A percentile compares a stretch with the other conserved stretches of the same genome.
phyloP scores from a whole-genome alignment of 2,888 invertebrate species.

The Brachyopa scutellaris region DNA sequence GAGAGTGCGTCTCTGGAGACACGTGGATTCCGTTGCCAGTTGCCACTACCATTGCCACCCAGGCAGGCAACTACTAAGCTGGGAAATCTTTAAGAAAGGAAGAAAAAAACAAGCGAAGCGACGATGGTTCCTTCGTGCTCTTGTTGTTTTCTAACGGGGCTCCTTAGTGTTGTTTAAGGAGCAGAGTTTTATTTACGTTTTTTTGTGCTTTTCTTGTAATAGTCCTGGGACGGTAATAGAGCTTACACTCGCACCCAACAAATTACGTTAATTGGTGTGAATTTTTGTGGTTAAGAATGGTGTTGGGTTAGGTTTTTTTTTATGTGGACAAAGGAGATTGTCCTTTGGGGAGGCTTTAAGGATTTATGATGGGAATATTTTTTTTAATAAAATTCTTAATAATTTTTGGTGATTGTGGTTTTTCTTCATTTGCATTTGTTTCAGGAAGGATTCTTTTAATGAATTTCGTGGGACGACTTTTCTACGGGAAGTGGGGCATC shows the following conservation, averaged over 20 bases:
- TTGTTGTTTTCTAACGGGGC: constrained; percentile 21
- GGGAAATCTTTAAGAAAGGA: background rate
- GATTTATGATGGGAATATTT: constrained; percentile 6
- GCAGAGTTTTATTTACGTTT: background rate
- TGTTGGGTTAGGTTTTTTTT: constrained; percentile 2
- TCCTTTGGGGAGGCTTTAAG: constrained; percentile 41
- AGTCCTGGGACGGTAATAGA: constrained; percentile 12
- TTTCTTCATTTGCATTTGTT: constrained; percentile 26
- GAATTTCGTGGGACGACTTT: too few species aligned
- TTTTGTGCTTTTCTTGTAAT: background rate
- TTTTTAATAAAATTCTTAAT: background rate
- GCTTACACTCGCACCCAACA: constrained; percentile 39
- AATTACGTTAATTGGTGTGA: constrained; percentile 65
- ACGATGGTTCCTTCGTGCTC: background rate
- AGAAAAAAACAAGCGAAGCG: constrained; percentile 1
- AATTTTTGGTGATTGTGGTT: constrained; percentile 6
- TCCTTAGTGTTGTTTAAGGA: constrained; percentile 14
- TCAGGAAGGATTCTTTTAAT: too few species aligned
- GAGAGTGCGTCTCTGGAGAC: constrained; percentile 17
- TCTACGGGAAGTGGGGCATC: too few species aligned
- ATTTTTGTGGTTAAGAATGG: constrained; percentile 25
- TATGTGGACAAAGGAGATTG: constrained; percentile 26
- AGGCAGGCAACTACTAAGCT: background rate
- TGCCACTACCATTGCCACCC: too few species aligned
- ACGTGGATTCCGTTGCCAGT: too few species aligned